phyloP scores from a whole-genome alignment of 1,140 invertebrate genomes.

The Drosophila auraria region DNA sequence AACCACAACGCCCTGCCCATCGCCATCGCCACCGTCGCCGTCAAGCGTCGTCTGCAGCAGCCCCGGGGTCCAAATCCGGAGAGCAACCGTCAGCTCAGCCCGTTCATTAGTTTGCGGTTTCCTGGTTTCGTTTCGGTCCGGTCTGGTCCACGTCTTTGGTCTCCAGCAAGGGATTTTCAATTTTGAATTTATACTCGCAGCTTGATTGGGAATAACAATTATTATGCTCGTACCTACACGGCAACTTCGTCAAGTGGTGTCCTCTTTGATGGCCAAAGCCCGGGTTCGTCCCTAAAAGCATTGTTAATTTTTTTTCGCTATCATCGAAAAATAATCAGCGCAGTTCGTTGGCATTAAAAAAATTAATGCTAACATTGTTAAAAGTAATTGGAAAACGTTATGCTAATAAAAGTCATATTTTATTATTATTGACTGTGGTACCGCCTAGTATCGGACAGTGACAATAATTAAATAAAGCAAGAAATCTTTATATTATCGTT shows the following conservation, averaged over 20 bases:
- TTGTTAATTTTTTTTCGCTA: conserved; percentile 1
- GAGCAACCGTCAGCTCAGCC: conserved; percentile 26
- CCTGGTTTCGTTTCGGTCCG: conserved; percentile 45
- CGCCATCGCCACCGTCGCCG: conserved; percentile 7
- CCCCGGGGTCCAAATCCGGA: conserved; percentile 32
- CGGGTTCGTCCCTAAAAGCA: neutral
- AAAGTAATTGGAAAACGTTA: conserved; percentile 5
- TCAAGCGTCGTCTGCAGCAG: conserved; percentile 51
- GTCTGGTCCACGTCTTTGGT: conserved; percentile 22
- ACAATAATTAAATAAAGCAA: neutral
- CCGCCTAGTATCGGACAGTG: neutral
- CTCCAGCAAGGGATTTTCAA: conserved; percentile 48
- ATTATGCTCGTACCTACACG: conserved; percentile 1
- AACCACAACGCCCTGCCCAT: conserved; percentile 68
- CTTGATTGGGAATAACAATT: conserved; percentile 34
- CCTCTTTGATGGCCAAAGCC: neutral
- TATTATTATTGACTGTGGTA: neutral
- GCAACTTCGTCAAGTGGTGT: neutral
- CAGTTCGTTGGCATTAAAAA: neutral
- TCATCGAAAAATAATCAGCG: neutral
- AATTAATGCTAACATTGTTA: conserved; percentile 1
- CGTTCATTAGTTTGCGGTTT: conserved; percentile 79
- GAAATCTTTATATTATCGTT: no score
- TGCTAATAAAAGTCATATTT: conserved; percentile 1
- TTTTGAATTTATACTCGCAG: conserved; percentile 20